phyloP scores from a whole-genome alignment of 2,888 invertebrate species.

The Hypomecis atomaria region DNA sequence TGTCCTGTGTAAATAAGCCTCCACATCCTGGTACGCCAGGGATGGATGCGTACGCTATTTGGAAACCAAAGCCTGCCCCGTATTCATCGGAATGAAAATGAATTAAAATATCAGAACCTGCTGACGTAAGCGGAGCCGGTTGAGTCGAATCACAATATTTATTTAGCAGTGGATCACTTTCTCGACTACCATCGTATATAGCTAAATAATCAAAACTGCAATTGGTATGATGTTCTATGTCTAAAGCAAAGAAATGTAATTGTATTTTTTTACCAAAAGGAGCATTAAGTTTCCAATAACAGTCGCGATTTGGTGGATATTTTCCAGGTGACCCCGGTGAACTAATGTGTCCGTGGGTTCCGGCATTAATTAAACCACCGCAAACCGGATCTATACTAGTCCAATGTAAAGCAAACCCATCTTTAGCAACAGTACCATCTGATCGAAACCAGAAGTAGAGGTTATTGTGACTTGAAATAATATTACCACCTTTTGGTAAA shows the following conservation, averaged over 20 bases:
- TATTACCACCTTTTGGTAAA: constrained; percentile 88
- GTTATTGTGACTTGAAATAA: constrained; percentile 90
- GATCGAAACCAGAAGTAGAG: constrained; percentile 93
- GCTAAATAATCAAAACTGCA: constrained; percentile 92
- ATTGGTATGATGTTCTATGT: constrained; percentile 89
- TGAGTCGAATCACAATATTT: constrained; percentile 90
- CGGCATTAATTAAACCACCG: constrained; percentile 87
- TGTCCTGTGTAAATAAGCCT: constrained; percentile 87
- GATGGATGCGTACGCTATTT: constrained; percentile 89
- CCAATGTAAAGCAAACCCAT: constrained; percentile 93
- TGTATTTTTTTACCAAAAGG: constrained; percentile 90
- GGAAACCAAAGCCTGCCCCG: constrained; percentile 91
- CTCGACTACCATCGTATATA: constrained; percentile 83
- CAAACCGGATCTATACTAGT: constrained; percentile 89
- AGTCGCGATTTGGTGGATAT: constrained; percentile 94
- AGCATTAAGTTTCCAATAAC: constrained; percentile 90
- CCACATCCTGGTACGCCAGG: constrained; percentile 94
- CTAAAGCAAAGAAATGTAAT: constrained; percentile 91
- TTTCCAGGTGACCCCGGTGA: constrained; percentile 95
- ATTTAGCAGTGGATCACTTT: constrained; percentile 81
- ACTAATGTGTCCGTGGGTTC: constrained; percentile 89
- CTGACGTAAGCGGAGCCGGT: constrained; percentile 89
- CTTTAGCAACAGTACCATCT: constrained; percentile 85
- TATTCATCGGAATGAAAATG: constrained; percentile 92
- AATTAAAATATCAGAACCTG: constrained; percentile 86